Base-by-base conservation (phyloP, 2,797 vertebrate genomes). In the Takifugu ocellatus region DNA sequence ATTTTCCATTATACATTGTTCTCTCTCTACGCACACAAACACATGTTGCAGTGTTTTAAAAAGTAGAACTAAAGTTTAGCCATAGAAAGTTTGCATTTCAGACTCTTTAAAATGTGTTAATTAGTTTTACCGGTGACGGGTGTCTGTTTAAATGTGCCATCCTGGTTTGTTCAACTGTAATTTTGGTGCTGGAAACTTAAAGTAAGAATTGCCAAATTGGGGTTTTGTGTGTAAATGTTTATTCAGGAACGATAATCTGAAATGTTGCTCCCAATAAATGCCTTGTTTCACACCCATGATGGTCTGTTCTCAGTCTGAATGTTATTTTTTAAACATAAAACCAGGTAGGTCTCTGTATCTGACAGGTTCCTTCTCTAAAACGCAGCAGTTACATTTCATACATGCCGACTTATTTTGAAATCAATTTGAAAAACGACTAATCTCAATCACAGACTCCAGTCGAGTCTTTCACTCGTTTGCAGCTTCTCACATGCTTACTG, bases 61-160 rank as follows among this genome's bases (percentile, higher is more conserved):
- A 49, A 53, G 70, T 68, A 73, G 75, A 66, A 25, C 36, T 43
- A 33, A 64, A 58, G 50, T 64, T 9, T 59, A 68, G 73, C 68
- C 60, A 54, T n/a, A 14, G 58, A 16, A 63, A 69, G 45, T 61
- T 54, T 25, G 54, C 56, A 57, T 61, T 58, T 55, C 51, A 59
- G 12, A 61, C 39, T 42, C 31, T 24, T 39, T 60, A 51, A 1
- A 9, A 56, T 56, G n/a, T 62, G 63, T 66, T 61, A 56, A 72
- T 17, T 31, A 21, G 29, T 11, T 48, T 33, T 14, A 14, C 56
- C 51, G 58, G 52, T 75, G 62, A 65, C 61, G 2, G 56, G 29
- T 60, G 68, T 83, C 65, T 63, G 45, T 83, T 76, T 79, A 63
- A 70, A 66, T 74, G 81, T 84, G 68, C 64, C 82, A 74, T 81